Base-by-base conservation (phyloP, 2,888 invertebrate species). In the Mesochorus sp. region DNA sequence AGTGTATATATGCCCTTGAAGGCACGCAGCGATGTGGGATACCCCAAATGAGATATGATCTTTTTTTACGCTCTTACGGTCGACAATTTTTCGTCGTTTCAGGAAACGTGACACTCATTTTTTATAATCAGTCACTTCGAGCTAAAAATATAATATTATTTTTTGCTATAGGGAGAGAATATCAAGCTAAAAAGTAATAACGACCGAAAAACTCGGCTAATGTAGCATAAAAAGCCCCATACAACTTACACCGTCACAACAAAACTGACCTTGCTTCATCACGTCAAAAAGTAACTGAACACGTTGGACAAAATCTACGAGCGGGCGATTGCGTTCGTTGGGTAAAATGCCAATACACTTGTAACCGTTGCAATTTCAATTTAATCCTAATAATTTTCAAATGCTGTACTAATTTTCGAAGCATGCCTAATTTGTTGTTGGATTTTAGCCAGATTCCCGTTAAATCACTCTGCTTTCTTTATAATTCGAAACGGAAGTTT, bases 1-100 rank as follows among this genome's bases (percentile, higher is more conserved):
- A n/a, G n/a, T n/a, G n/a, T n/a, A n/a, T n/a, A n/a, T n/a, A n/a
- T 67, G 61, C 34, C 76, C 76, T 72, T 76, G 76, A 67, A 59
- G 55, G 67, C 61, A 47, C 12, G n/a, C 70, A 19, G n/a, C n/a
- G n/a, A 71, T 73, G 34, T 78, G 68, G 77, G 57, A 64, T 73
- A 68, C 47, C 62, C 77, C 77, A 62, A 77, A 73, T 62, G 57
- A 68, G 73, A 73, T 62, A 62, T 73, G 68, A 68, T 68, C 51
- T 42, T 44, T 31, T 47, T 17, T 21, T 49, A 12, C 14, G 10
- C 10, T 31, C 44, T 44, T 34, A 51, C 5, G 14, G 17, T 47
- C 49, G 31, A 3, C 51, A 14, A 34, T 21, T 64, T 47, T 55
- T 59, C 37, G 28, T 12, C n/a, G 4, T 17, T 8, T 10, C 28